These are phyloP conservation scores for Sphenopsis melanotis DNA, from an alignment of 2,797 vertebrate genomes.

Conservation along the genomic window DNA sequence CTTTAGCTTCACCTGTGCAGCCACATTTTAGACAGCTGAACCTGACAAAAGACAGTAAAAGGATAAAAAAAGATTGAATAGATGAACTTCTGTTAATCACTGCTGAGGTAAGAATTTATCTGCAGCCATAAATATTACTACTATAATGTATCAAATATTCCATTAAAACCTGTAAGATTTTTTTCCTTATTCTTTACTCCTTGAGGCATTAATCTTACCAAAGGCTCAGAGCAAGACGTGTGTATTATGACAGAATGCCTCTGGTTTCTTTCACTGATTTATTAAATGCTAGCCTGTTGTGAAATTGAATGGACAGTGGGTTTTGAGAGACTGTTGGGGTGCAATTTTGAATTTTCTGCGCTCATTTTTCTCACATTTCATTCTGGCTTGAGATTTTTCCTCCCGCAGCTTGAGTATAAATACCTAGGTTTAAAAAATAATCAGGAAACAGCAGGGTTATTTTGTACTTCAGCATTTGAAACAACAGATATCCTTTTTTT, in stretches of 20 bases:
- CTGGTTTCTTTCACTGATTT: neutral
- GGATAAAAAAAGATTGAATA: neutral
- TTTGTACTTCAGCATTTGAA: neutral
- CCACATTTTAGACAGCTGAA: constrained; percentile 84
- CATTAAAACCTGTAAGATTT: neutral
- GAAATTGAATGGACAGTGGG: neutral
- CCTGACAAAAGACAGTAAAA: constrained; percentile 63
- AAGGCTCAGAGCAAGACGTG: neutral
- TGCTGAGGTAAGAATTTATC: neutral
- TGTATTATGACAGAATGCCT: neutral
- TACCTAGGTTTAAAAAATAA: neutral
- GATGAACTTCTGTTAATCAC: neutral
- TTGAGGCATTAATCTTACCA: neutral
- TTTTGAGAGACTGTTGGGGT: neutral
- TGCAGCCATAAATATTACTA: neutral
- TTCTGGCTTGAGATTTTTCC: neutral
- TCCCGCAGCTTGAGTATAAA: neutral
- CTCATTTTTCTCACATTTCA: neutral
- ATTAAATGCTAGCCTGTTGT: neutral
- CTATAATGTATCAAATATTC: neutral
- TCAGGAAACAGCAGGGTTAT: neutral
- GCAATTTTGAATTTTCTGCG: neutral
- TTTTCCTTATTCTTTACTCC: neutral
- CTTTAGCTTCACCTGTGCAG: constrained; percentile 71
- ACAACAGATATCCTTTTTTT: neutral